Evolutionary conservation across 37 sponge, comb jelly and placozoan genomes (phyloP), one percentile per base, ranked within the genome.

Genomic region (Halisarca cf. caerulea): DNA sequence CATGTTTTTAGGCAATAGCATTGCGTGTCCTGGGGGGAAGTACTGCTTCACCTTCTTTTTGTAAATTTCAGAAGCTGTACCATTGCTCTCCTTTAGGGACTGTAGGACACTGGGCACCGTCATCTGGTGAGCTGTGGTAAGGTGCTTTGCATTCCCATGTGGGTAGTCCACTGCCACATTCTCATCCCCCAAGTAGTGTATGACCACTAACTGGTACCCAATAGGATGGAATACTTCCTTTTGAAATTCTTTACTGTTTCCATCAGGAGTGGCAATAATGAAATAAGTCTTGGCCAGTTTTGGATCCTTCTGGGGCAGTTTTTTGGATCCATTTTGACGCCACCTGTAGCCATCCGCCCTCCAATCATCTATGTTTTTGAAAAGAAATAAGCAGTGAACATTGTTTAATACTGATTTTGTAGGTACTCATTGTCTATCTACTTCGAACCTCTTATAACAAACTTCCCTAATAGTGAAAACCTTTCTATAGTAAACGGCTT

Each of bases 1-100:
- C 79, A 85, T 55, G 40, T 85, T 85, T 53, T 66, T 75, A 20
- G 86, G 86, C 4, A 55, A 27, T 25, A 72, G 78, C 3, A 28
- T 47, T 36, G 85, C 37, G 35, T 60, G 33, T 27, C 33, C 58
- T 6, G 73, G 25, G 30, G 34, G 40, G 5, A 71, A 20, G 25
- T 39, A 38, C 45, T 71, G 58, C 27, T 33, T 75, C 77, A 37
- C 25, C 83, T 44, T 34, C 41, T 25, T 40, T 78, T 78, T 78
- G 47, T 78, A 39, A 3, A 78, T 21, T 25, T 25, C 79, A 40
- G 27, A 42, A 27, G 79, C 79, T 39, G 38, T 78, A 1, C 43
- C 47, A 6, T 25, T 24, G 1, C 6, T 42, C 3, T 39, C 1
- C 43, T 42, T 41, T 3, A 42, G 43, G 43, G 41, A 42, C 20